Evolutionary conservation across 1,140 invertebrate species (phyloP), one percentile per base, ranked within the genome.

Genomic region (Dryas iulia): DNA sequence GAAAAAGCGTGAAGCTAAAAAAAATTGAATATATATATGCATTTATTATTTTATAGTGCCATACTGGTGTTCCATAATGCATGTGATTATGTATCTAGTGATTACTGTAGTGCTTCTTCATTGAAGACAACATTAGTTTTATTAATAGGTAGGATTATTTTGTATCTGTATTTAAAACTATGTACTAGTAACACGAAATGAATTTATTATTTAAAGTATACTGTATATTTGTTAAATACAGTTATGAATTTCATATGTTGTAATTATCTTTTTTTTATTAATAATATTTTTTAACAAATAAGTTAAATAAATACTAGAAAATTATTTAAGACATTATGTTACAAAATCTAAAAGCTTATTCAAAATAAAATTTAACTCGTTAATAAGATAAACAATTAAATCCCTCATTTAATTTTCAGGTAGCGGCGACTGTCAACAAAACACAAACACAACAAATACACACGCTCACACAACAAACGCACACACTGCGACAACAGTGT

Each of bases 381-480:
- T n/a, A n/a, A n/a, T n/a, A n/a, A n/a, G n/a, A n/a, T n/a, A 39
- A 18, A n/a, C n/a, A 18, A 39, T 1, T 18, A n/a, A 1, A 12
- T 58, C n/a, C 8, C 47, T 0, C 35, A 18, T 18, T 7, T 2
- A 39, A 39, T 47, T 21, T 58, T 2, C 60, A 78, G 76, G 79
- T 73, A 78, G 72, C 66, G 79, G 73, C 69, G 76, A 81, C 62
- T 82, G 75, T 59, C 58, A 30, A 7, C 66, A 39, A 14, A 58
- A 14, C 26, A 28, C 56, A n/a, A 33, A 60, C 63, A 35, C 23
- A 66, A 23, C 58, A 61, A 47, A 47, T 59, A 53, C 39, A 10
- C 39, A 21, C n/a, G 52, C 52, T 7, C 53, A 35, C 64, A 98
- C 78, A 97, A 98, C 85, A 97, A 98, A 84, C 87, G 92, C 21